A percentile compares a stretch with the other conserved stretches of the same genome.
Conservation (phyloP, 2,888 invertebrate species). For the Vanessa cardui region DNA sequence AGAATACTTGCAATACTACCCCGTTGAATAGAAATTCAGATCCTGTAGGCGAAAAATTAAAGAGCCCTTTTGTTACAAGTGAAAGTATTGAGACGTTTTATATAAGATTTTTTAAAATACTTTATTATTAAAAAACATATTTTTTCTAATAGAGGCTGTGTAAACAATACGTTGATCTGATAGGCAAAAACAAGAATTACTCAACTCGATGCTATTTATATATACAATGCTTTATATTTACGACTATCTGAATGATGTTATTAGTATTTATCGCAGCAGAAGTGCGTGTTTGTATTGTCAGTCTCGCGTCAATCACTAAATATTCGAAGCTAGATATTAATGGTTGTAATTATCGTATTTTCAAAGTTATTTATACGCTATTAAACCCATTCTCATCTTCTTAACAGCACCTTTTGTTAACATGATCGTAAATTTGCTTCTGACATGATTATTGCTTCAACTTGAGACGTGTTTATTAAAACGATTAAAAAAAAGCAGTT, state of each 20-base stretch:
- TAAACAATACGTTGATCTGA: too few species aligned
- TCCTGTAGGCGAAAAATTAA: too few species aligned
- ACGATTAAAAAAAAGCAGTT: too few species aligned
- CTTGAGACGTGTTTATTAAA: not conserved
- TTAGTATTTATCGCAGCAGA: slow-evolving; percentile 29
- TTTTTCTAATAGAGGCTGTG: too few species aligned
- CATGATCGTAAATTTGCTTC: slow-evolving; percentile 12
- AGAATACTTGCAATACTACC: too few species aligned
- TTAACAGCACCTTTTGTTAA: slow-evolving; percentile 21
- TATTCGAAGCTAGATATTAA: slow-evolving; percentile 29
- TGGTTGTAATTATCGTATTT: slow-evolving; percentile 21
- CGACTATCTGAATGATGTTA: slow-evolving; percentile 37
- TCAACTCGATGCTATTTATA: too few species aligned
- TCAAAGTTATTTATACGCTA: slow-evolving; percentile 30
- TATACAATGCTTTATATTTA: slow-evolving; percentile 28
- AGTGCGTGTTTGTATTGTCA: slow-evolving; percentile 22
- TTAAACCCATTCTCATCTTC: slow-evolving; percentile 19
- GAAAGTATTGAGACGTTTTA: too few species aligned
- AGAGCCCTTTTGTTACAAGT: too few species aligned
- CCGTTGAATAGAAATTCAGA: too few species aligned
- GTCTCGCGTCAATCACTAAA: slow-evolving; percentile 32
- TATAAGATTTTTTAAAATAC: too few species aligned
- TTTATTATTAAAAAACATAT: too few species aligned
- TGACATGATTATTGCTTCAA: not conserved
- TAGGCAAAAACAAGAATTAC: too few species aligned